Conservation (phyloP, 2,113 vertebrate genomes). For the Etheostoma cragini region DNA sequence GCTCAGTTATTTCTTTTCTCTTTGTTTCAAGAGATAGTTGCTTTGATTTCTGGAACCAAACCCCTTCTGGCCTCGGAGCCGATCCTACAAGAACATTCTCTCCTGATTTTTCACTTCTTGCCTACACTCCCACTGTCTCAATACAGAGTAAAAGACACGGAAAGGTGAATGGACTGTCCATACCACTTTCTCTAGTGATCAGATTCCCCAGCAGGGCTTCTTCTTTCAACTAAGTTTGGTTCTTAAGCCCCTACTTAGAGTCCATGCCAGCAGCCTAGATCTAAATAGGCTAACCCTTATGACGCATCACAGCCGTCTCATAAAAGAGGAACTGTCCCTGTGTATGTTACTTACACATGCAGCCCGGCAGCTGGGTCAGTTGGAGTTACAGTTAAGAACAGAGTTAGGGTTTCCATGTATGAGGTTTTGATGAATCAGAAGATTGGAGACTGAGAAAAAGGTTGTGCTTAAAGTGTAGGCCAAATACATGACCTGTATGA, state of each 20-base stretch:
- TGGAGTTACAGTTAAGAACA: constrained; percentile 71
- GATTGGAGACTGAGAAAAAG: constrained; percentile 57
- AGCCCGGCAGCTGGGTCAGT: constrained; percentile 68
- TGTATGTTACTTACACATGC: constrained; percentile 42
- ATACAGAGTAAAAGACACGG: constrained; percentile 3
- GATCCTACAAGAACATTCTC: constrained; percentile 24
- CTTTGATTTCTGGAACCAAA: constrained; percentile 30
- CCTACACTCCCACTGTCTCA: background rate
- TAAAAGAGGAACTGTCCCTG: constrained; percentile 67
- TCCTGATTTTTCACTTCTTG: constrained; percentile 12
- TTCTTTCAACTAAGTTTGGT: constrained; percentile 70
- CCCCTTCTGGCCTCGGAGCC: constrained; percentile 18
- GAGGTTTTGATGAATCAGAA: constrained; percentile 73
- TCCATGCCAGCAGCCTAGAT: constrained; percentile 66
- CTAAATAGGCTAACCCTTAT: constrained; percentile 78
- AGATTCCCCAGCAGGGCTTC: constrained; percentile 48
- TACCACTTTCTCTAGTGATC: constrained; percentile 31
- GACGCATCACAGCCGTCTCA: constrained; percentile 69
- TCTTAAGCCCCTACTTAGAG: constrained; percentile 67
- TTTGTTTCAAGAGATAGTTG: constrained; percentile 9
- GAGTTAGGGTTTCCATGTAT: constrained; percentile 56
- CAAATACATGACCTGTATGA: constrained; percentile 53
- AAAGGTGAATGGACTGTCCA: constrained; percentile 1
- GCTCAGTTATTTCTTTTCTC: background rate
- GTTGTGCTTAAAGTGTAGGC: constrained; percentile 54